Conservation (phyloP, 2,797 vertebrate species). For the Lates japonicus region DNA sequence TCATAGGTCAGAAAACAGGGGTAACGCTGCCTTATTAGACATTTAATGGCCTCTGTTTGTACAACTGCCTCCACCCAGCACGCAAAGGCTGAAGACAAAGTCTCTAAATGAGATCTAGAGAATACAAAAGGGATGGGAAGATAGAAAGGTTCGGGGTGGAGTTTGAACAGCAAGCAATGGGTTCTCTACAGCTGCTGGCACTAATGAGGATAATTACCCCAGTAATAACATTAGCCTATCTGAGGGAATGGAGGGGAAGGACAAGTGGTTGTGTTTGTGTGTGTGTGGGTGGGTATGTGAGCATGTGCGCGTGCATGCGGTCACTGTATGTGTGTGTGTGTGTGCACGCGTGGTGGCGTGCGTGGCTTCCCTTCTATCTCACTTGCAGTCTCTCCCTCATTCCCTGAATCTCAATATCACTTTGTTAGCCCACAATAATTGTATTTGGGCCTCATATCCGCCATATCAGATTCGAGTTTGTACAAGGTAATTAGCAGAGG, state of each 20-base stretch:
- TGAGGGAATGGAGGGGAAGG: slow-evolving; percentile 98
- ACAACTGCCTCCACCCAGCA: slow-evolving; percentile 32
- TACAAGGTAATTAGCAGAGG: slow-evolving; percentile 89
- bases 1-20: slow-evolving; percentile 21
- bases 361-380: slow-evolving; percentile 73
- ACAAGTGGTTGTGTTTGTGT: slow-evolving; percentile 97
- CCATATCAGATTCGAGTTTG: slow-evolving; percentile 88
- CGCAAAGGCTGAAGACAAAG: slow-evolving; percentile 57
- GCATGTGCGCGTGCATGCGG: slow-evolving; percentile 77
- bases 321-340: slow-evolving; percentile 59
- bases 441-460: slow-evolving; percentile 87
- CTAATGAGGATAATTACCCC: slow-evolving; percentile 99
- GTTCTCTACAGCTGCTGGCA: slow-evolving; percentile 95
- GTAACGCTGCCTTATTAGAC: slow-evolving; percentile 47
- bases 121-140: slow-evolving; percentile 74
- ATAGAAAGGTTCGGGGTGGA: slow-evolving; percentile 77
- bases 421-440: slow-evolving; percentile 87
- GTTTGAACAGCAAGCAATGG: slow-evolving; percentile 84
- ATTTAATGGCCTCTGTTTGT: slow-evolving; percentile 59
- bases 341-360: slow-evolving; percentile 34
- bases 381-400: slow-evolving; percentile 77
- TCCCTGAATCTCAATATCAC: slow-evolving; percentile 85
- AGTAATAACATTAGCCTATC: slow-evolving; percentile 99
- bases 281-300: slow-evolving; percentile 85
- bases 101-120: slow-evolving; percentile 72